Evolutionary conservation across 2,888 invertebrate species (phyloP).

Genomic region (Abscondita cerata): DNA sequence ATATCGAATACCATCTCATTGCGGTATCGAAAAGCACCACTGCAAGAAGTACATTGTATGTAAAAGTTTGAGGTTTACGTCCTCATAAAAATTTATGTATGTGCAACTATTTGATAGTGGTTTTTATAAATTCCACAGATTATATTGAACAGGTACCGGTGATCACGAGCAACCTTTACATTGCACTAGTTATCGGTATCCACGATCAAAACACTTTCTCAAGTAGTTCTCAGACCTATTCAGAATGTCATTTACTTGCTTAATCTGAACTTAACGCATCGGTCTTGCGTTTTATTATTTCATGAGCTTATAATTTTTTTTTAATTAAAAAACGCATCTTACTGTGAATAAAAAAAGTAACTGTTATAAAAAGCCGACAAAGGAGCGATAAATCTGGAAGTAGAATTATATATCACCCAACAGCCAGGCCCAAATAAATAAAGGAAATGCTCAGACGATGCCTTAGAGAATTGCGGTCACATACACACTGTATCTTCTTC

Average conservation of each 20-base stretch:
- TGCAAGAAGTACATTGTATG: no score
- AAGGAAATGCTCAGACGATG: constrained; percentile 34
- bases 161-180: constrained; percentile 39
- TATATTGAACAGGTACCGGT: constrained; percentile 29
- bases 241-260: constrained; percentile 17
- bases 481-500: constrained; percentile 29
- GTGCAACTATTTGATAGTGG: neutral
- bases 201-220: constrained; percentile 36
- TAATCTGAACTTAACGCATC: constrained; percentile 3
- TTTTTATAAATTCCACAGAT: constrained; percentile 16
- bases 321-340: neutral
- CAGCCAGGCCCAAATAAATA: constrained; percentile 33
- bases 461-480: constrained; percentile 33
- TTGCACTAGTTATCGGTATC: constrained; percentile 40
- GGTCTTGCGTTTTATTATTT: neutral
- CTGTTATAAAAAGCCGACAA: constrained; percentile 35
- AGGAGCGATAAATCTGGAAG: constrained; percentile 36
- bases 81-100: constrained; percentile 1
- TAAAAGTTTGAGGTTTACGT: constrained; percentile 2
- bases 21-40: no score
- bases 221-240: constrained; percentile 25
- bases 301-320: neutral
- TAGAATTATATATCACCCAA: constrained; percentile 35
- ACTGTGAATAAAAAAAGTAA: constrained; percentile 28
- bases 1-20: no score